A percentile compares a stretch with the other conserved stretches of the same genome.
Conservation (phyloP, 2,888 invertebrate genomes). For the Chaitophorus viminalis region DNA sequence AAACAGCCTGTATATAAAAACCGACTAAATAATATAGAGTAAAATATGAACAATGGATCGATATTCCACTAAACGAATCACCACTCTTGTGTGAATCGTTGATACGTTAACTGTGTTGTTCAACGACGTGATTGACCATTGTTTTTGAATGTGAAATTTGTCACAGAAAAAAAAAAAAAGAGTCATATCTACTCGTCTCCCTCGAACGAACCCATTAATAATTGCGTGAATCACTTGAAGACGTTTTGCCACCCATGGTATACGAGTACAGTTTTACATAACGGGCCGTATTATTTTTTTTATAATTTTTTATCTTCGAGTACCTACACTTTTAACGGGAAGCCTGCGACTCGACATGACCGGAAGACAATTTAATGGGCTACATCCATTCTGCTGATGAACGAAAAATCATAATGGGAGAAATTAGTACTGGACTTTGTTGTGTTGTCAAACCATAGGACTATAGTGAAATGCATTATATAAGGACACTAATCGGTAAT, state of each 20-base stretch:
- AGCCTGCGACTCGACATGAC: conserved; percentile 10
- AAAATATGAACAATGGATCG: conserved; percentile 35
- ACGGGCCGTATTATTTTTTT: conserved; percentile 48
- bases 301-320: conserved; percentile 12
- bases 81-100: conserved; percentile 2
- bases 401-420: conserved; percentile 26
- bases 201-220: conserved; percentile 40
- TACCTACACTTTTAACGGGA: conserved; percentile 38
- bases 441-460: conserved; percentile 34
- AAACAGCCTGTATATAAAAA: conserved; percentile 1
- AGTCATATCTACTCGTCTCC: conserved; percentile 13
- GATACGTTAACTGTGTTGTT: conserved; percentile 1
- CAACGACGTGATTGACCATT: conserved; percentile 45
- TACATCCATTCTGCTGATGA: conserved; percentile 19
- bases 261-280: conserved; percentile 60
- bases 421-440: conserved; percentile 47
- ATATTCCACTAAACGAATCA: conserved; percentile 31
- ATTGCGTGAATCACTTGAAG: conserved; percentile 44
- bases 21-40: neutral
- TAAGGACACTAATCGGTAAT: conserved; percentile 10
- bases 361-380: conserved; percentile 54
- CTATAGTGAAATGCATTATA: conserved; percentile 17
- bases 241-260: conserved; percentile 10
- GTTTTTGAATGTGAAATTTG: conserved; percentile 22
- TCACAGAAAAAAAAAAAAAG: conserved; percentile 35